A percentile compares a stretch with the other conserved stretches of the same genome.
phyloP scores from a whole-genome alignment of 1,140 invertebrate species.

The Dreissena polymorpha region DNA sequence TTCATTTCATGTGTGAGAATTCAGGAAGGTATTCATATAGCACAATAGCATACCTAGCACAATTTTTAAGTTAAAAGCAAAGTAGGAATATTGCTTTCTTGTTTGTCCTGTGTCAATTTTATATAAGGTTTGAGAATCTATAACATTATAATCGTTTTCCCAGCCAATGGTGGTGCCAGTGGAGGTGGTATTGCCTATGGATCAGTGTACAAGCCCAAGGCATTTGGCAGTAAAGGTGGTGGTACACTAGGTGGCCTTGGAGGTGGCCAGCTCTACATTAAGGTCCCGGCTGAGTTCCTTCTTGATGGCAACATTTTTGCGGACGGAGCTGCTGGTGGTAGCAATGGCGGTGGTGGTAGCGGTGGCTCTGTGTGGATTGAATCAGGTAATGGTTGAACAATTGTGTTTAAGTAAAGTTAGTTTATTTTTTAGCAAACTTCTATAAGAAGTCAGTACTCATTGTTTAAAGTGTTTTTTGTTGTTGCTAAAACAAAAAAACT shows the following conservation, averaged over 20 bases:
- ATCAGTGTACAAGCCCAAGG: slow-evolving; percentile 58
- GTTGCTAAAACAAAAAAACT: no score
- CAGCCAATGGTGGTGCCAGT: slow-evolving; percentile 18
- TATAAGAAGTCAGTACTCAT: neutral
- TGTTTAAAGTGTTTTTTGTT: no score
- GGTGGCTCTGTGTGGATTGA: slow-evolving; percentile 64
- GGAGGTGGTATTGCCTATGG: slow-evolving; percentile 61
- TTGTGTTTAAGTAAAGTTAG: neutral
- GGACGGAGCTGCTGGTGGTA: slow-evolving; percentile 55
- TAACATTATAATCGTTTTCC: neutral
- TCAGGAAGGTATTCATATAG: no score
- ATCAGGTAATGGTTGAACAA: slow-evolving; percentile 53
- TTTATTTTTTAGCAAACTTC: neutral
- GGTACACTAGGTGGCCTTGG: slow-evolving; percentile 57
- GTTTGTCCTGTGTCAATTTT: no score
- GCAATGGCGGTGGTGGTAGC: slow-evolving; percentile 65
- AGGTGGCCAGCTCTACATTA: slow-evolving; percentile 59
- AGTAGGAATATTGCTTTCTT: no score
- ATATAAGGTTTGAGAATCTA: no score
- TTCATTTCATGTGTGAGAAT: no score
- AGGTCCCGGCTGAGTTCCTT: slow-evolving; percentile 61
- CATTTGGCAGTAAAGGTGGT: slow-evolving; percentile 41
- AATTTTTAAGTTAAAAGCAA: no score
- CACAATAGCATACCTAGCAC: no score
- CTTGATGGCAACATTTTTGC: slow-evolving; percentile 64